Base-by-base conservation (phyloP, 1,140 invertebrate species). In the Drosophila asahinai region DNA sequence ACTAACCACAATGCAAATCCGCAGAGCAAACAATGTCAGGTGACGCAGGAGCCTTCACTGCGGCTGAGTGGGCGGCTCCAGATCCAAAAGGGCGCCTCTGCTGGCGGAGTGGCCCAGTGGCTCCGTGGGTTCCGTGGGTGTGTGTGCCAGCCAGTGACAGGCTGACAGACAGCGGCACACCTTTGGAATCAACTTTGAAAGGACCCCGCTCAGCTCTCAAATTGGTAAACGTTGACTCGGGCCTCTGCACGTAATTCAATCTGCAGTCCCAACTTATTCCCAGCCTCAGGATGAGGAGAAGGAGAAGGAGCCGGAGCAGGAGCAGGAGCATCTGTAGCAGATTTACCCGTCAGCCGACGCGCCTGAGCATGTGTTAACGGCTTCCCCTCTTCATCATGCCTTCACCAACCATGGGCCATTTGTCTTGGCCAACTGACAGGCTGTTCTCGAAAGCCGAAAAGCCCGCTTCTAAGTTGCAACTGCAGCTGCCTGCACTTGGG, bases 1-100 rank as follows among this genome's bases (percentile, higher is more conserved):
- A 82, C 86, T 74, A 82, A 90, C 86, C 86, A 84, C 86, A 90
- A 90, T 90, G 86, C 86, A 90, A 90, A 90, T 90, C 86, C 86
- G 79, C 86, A 90, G 81, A 86, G 86, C 86, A 90, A 90, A 90
- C 86, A 90, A 90, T 84, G 84, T 87, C 84, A 87, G 84, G 84
- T 87, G 84, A 87, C 71, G 84, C 54, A 55, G 57, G 36, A 49
- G 25, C 47, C 61, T 51, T 42, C 52, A 36, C 40, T 51, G 63
- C 42, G 65, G 71, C 33, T 48, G 72, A 33, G 57, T 62, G 67
- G 74, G 67, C 36, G 67, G 64, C 33, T 63, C 57, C 38, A 36
- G 22, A 57, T 55, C 54, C 54, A 25, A 17, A 9, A 7, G 15
- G 40, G 40, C 40, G 40, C 5, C 40, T 42, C 40, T n/a, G 40